Evolutionary conservation across 2,113 vertebrate species (phyloP).

Genomic region (Lophotis ruficrista): DNA sequence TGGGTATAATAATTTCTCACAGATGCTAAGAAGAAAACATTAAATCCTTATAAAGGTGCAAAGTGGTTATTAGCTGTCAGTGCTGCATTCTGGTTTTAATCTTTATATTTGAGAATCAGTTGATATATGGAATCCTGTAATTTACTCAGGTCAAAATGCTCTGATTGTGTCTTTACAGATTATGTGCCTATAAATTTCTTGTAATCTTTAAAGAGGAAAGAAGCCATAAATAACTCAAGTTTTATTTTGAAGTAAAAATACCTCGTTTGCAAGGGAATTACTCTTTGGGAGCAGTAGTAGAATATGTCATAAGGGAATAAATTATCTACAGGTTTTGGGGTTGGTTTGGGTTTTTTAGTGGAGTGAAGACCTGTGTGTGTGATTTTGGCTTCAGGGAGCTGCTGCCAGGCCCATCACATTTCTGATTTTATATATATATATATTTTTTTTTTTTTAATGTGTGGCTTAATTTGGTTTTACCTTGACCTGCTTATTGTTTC

Average conservation of each 20-base stretch:
- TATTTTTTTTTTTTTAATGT: not conserved
- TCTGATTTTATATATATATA: not conserved
- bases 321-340: not conserved
- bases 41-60: not conserved
- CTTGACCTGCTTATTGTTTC: not conserved
- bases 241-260: not conserved
- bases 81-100: not conserved
- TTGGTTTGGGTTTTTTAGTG: not conserved
- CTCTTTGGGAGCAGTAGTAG: not conserved
- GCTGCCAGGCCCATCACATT: not conserved
- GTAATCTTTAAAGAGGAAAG: not conserved
- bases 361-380: not conserved
- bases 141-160: not conserved
- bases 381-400: not conserved
- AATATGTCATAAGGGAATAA: not conserved
- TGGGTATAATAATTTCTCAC: not conserved
- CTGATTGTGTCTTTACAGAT: not conserved
- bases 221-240: not conserved
- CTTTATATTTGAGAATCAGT: not conserved
- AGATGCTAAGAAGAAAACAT: not conserved
- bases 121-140: not conserved
- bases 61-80: not conserved
- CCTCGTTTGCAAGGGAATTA: not conserved
- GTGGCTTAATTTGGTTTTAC: constrained; percentile 16
- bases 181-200: not conserved